Percentiles rank a stretch among this genome's conserved stretches.
Conservation (phyloP, 2,113 vertebrate genomes). For the Paracanthobrama guichenoti region DNA sequence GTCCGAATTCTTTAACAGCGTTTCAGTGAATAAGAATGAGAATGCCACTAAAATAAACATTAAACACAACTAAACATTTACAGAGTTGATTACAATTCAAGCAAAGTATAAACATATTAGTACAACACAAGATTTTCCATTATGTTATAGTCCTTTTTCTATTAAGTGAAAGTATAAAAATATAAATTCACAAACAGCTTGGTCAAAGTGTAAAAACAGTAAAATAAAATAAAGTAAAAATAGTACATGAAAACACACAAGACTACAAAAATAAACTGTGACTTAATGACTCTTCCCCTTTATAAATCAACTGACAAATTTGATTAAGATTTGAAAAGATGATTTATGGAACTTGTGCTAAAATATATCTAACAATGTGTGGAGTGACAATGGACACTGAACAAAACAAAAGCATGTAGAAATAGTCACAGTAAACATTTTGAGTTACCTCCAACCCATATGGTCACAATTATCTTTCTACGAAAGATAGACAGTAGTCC, state of each 20-base stretch:
- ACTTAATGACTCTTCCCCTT: background rate
- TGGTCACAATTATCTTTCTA: background rate
- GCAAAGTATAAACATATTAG: slow-evolving; percentile 3
- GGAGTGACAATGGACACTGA: background rate
- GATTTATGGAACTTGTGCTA: background rate
- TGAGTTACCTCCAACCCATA: slow-evolving; percentile 16
- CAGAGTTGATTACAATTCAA: slow-evolving; percentile 13
- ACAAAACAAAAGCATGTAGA: background rate
- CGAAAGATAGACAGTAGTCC: background rate
- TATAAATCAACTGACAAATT: background rate
- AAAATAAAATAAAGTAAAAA: background rate
- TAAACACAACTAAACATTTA: slow-evolving; percentile 11
- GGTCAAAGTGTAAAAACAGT: background rate
- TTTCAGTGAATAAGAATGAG: slow-evolving; percentile 10
- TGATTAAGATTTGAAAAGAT: background rate
- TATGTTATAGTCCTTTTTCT: background rate
- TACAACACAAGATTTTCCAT: background rate
- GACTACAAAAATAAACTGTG: slow-evolving; percentile 18
- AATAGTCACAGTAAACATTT: slow-evolving; percentile 32
- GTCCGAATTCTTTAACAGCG: background rate
- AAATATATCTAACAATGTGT: background rate
- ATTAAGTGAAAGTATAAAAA: slow-evolving; percentile 3
- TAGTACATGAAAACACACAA: background rate
- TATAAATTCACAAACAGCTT: background rate
- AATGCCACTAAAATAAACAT: background rate